These are phyloP conservation scores for Vespertilio murinus DNA, from an alignment of 2,797 vertebrate species.

Conservation along the genomic window DNA sequence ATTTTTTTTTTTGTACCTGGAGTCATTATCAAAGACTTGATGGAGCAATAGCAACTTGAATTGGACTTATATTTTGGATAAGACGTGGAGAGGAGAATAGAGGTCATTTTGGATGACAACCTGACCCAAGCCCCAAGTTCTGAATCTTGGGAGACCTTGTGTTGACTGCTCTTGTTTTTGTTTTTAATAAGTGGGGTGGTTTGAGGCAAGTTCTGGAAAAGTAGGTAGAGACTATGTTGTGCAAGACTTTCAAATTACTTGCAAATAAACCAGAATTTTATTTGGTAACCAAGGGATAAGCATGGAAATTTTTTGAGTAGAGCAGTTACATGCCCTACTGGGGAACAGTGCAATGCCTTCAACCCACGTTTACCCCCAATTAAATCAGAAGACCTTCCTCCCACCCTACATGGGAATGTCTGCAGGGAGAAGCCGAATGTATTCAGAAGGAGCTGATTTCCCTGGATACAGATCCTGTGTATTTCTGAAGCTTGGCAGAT, in stretches of 20 bases:
- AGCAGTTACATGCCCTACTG: neutral
- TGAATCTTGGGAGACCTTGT: neutral
- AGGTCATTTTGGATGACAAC: neutral
- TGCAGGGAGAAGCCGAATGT: neutral
- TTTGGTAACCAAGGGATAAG: slow-evolving; percentile 14
- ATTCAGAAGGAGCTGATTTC: slow-evolving; percentile 44
- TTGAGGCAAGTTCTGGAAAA: slow-evolving; percentile 39
- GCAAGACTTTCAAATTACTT: slow-evolving; percentile 23
- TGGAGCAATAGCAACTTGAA: neutral
- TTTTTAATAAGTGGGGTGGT: neutral
- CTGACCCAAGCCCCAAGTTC: neutral
- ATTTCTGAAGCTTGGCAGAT: slow-evolving; percentile 37
- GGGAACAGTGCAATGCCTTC: slow-evolving; percentile 26
- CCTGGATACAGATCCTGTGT: slow-evolving; percentile 41
- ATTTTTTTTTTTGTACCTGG: neutral
- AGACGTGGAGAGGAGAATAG: neutral
- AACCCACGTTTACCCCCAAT: neutral
- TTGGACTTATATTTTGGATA: neutral
- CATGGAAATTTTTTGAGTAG: slow-evolving; percentile 34
- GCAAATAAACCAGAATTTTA: slow-evolving; percentile 16
- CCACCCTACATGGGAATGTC: neutral
- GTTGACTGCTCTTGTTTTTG: neutral
- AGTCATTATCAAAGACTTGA: neutral
- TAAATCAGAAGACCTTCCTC: slow-evolving; percentile 47
- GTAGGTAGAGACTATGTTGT: neutral